phyloP scores from a whole-genome alignment of 2,797 vertebrate species.

The Etheostoma perlongum region DNA sequence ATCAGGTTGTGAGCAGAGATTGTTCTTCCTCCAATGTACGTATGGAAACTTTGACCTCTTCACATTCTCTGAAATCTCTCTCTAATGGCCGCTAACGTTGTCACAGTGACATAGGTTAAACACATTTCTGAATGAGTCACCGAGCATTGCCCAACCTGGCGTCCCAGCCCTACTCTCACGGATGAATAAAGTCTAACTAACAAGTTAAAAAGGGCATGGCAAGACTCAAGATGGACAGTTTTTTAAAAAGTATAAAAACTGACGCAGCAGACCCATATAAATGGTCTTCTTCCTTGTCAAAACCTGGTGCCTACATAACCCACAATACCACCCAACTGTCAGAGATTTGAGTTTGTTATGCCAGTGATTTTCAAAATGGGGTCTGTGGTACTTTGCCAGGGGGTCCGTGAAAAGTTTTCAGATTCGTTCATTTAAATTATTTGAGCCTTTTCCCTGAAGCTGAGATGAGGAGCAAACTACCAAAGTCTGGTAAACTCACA shows the following conservation, averaged over 20 bases:
- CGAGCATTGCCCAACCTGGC: background rate
- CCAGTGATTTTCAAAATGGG: no score
- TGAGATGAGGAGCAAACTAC: background rate
- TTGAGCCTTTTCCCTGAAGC: background rate
- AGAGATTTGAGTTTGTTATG: background rate
- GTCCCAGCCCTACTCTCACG: background rate
- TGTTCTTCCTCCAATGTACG: background rate
- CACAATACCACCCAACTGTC: background rate
- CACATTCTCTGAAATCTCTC: background rate
- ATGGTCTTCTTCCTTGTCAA: background rate
- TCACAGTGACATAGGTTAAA: background rate
- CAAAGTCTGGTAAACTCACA: background rate
- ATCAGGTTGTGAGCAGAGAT: background rate
- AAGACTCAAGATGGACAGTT: background rate
- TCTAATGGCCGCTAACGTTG: background rate
- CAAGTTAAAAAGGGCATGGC: background rate
- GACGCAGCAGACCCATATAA: background rate
- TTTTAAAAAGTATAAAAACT: no score
- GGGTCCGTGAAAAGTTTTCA: no score
- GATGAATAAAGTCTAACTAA: background rate
- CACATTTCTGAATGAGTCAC: background rate
- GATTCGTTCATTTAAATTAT: no score
- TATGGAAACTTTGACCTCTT: conserved; percentile 1
- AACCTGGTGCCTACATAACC: background rate
- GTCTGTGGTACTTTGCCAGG: no score